Evolutionary conservation across 2,797 vertebrate genomes (phyloP), one percentile per base, ranked within the genome.

Genomic region (Coracias cyanogaster): DNA sequence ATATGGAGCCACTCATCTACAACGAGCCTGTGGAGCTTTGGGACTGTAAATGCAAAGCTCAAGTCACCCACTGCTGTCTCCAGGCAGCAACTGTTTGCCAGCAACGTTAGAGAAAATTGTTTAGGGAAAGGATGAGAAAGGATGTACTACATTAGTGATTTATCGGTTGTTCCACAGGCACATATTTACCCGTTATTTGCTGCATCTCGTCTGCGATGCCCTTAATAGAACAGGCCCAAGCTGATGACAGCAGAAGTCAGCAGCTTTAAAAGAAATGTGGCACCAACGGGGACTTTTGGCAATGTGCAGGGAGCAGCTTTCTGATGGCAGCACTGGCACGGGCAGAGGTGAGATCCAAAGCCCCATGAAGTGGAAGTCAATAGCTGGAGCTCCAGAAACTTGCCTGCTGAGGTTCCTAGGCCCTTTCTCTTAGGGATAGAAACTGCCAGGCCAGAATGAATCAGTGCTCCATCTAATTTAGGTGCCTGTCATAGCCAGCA

Each of bases 281-380:
- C 55, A 54, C 6, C 52, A 48, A n/a, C 1, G 11, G 41, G 41
- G 6, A 9, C 46, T 52, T 43, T 9, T 64, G 83, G 77, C 61
- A 52, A 16, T 0, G 22, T 12, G 55, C 66, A 14, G 57, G 54
- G 35, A 74, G 41, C 62, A 45, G 29, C 48, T 86, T 62, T 25
- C 43, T 16, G 39, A 33, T 10, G 49, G 66, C 25, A 69, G 58
- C 64, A 3, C 41, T 2, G 1, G 37, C 6, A 0, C 1, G 29
- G 69, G 18, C 83, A 71, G 52, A 8, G n/a, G 33, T 5, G 13
- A 8, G 15, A 33, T 10, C 52, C 54, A 26, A 21, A 91, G 25
- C 15, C 35, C 37, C 37, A 29, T 6, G 5, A 37, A 37, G 58
- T 10, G 39, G 8, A 41, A 62, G 54, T 0, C 60, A n/a, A 19